Evolutionary conservation across 2,888 invertebrate genomes (phyloP).

Genomic region (Acanthosepion lycidas): DNA sequence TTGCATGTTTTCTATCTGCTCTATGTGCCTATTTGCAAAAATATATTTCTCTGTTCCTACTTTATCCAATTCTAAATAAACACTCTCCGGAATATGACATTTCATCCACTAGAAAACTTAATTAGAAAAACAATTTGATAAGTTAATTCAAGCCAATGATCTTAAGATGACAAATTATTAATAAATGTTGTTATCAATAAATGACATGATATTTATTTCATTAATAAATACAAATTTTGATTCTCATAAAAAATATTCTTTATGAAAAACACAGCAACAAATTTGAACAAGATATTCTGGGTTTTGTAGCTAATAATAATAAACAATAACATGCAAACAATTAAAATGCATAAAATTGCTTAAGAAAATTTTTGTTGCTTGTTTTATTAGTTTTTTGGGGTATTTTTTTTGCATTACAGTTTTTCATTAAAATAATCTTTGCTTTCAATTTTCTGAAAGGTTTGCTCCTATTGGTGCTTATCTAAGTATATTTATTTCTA

Average conservation of each 20-base stretch:
- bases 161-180: neutral
- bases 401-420: neutral
- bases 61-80: neutral
- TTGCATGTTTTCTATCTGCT: slow-evolving; percentile 33
- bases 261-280: no score
- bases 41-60: neutral
- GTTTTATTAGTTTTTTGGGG: neutral
- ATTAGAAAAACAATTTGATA: neutral
- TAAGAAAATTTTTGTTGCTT: neutral
- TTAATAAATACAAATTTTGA: no score
- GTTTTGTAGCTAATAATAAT: neutral
- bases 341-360: neutral
- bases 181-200: neutral
- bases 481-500: neutral
- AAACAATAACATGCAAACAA: neutral
- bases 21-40: slow-evolving; percentile 22
- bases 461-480: neutral
- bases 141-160: neutral
- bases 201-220: no score
- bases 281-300: neutral
- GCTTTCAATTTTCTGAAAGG: neutral
- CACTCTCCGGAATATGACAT: neutral
- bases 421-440: neutral
- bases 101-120: neutral
- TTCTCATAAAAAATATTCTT: no score